These are phyloP conservation scores for Etheostoma cragini DNA, from an alignment of 2,113 vertebrate species.

Conservation along the genomic window DNA sequence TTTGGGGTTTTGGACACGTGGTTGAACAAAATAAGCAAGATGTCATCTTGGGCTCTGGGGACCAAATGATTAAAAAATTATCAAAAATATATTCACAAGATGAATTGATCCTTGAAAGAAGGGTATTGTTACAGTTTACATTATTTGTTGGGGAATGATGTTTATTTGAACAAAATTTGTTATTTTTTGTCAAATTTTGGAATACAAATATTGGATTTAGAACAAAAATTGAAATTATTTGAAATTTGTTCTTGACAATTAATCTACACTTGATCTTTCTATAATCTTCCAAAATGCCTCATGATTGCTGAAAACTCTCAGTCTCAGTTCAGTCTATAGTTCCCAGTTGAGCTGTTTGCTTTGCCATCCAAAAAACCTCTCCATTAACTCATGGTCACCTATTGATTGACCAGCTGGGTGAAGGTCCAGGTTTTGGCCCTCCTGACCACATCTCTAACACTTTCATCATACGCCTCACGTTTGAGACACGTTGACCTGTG, in stretches of 20 bases:
- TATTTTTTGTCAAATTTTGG: not conserved
- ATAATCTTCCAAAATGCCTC: not conserved
- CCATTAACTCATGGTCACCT: constrained; percentile 44
- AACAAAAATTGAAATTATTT: not conserved
- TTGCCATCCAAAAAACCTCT: not conserved
- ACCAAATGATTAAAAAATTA: not conserved
- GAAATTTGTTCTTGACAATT: not conserved
- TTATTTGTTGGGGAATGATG: not conserved
- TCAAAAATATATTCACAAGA: not conserved
- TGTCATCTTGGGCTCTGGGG: not conserved
- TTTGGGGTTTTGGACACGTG: not conserved
- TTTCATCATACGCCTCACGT: not conserved
- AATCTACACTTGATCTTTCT: not conserved
- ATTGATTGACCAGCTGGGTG: constrained; percentile 51
- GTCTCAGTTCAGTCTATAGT: not conserved
- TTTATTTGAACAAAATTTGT: not conserved
- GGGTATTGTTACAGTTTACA: not conserved
- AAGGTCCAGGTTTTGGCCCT: constrained; percentile 26
- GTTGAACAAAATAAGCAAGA: not conserved
- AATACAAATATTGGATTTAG: not conserved
- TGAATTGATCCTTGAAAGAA: not conserved
- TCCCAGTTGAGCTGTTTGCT: constrained; percentile 20
- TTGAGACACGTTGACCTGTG: constrained; percentile 51
- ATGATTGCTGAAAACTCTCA: not conserved
- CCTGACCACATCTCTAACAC: constrained; percentile 3